Percentiles rank a stretch among this genome's conserved stretches.
phyloP scores from a whole-genome alignment of 2,888 invertebrate species.

The Leptopilina drosophilae region DNA sequence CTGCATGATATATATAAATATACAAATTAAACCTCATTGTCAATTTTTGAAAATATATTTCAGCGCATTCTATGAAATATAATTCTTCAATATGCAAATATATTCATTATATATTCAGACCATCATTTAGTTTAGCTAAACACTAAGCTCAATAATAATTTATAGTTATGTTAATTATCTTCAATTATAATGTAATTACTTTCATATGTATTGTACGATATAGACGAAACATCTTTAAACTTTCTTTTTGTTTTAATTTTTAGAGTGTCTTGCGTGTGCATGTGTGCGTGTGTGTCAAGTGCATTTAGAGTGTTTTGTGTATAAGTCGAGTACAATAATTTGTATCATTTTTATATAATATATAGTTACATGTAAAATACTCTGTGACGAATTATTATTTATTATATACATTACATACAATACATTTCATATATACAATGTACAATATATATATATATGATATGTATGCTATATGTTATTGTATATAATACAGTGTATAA shows the following conservation, averaged over 20 bases:
- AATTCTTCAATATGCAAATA: neutral
- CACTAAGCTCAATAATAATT: neutral
- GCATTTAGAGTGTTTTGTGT: neutral
- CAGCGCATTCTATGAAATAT: neutral
- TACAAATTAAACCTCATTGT: too few species aligned
- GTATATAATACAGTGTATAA: neutral
- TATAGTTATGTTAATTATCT: neutral
- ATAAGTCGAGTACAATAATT: neutral
- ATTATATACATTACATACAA: neutral
- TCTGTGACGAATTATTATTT: neutral
- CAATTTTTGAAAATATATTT: too few species aligned
- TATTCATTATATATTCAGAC: neutral
- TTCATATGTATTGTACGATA: conserved; percentile 34
- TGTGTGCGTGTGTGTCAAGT: conserved; percentile 14
- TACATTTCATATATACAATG: neutral
- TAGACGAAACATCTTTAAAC: conserved; percentile 50
- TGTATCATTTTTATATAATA: neutral
- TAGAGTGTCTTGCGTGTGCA: conserved; percentile 43
- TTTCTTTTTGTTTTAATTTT: conserved; percentile 70
- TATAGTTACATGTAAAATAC: neutral
- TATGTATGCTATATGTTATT: neutral
- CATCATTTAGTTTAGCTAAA: neutral
- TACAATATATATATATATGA: neutral
- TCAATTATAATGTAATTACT: conserved; percentile 25
- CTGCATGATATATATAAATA: too few species aligned